phyloP scores from a whole-genome alignment of 2,888 invertebrate genomes.

The Trichopria drosophilae region DNA sequence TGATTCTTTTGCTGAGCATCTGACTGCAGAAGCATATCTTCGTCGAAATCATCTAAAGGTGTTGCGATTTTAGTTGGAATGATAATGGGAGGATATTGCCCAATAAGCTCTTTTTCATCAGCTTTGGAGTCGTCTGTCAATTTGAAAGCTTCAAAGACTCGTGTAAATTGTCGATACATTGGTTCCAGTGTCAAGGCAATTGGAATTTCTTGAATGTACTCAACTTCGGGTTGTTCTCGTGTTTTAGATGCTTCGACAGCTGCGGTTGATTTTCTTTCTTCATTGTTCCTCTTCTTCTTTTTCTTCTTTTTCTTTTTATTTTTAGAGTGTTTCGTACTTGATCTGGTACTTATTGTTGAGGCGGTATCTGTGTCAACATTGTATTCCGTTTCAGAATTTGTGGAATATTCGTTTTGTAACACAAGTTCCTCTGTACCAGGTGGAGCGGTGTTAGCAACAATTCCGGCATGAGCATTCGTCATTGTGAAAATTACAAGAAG shows the following conservation, averaged over 20 bases:
- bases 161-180: constrained; percentile 89
- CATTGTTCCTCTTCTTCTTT: constrained; percentile 59
- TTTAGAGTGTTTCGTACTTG: constrained; percentile 22
- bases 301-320: constrained; percentile 56
- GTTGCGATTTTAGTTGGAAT: constrained; percentile 15
- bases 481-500: too few species aligned
- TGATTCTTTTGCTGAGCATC: constrained; percentile 41
- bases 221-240: constrained; percentile 52
- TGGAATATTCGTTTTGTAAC: too few species aligned
- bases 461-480: too few species aligned
- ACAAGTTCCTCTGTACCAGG: too few species aligned
- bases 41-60: constrained; percentile 53
- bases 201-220: constrained; percentile 81
- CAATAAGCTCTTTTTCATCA: constrained; percentile 57
- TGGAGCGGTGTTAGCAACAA: too few species aligned
- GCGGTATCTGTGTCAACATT: too few species aligned
- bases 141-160: constrained; percentile 90
- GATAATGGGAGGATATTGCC: constrained; percentile 59
- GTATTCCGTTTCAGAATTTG: too few species aligned
- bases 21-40: constrained; percentile 39
- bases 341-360: too few species aligned
- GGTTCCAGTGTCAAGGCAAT: constrained; percentile 87
- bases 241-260: constrained; percentile 50
- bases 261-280: constrained; percentile 33
- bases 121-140: constrained; percentile 71